These are phyloP conservation scores for Alloscopus bannaensis DNA, from an alignment of 2,888 invertebrate genomes.

Conservation along the genomic window DNA sequence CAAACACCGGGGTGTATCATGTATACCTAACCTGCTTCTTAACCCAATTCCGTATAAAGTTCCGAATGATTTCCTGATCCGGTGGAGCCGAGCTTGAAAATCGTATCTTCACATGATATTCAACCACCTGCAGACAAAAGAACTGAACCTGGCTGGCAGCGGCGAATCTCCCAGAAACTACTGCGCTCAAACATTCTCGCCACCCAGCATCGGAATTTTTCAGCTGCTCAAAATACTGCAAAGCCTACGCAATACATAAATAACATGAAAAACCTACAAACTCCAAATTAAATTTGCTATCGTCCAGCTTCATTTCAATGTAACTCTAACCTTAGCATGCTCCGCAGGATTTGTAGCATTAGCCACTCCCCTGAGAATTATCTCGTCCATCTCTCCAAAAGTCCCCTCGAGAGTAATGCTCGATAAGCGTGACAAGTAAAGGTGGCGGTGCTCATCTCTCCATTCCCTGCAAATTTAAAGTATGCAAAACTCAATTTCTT, in stretches of 20 bases:
- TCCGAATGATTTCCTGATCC: conserved; percentile 75
- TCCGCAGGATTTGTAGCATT: conserved; percentile 32
- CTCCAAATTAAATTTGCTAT: not conserved
- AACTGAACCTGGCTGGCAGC: conserved; percentile 76
- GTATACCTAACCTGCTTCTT: conserved; percentile 73
- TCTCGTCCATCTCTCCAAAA: conserved; percentile 47
- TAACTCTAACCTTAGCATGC: conserved; percentile 50
- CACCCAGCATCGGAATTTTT: conserved; percentile 77
- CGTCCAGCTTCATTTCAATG: not conserved
- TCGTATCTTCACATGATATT: conserved; percentile 76
- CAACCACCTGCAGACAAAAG: conserved; percentile 78
- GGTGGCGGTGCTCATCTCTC: no score
- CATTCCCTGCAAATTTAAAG: no score
- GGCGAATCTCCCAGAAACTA: conserved; percentile 71
- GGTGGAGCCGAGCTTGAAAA: conserved; percentile 73
- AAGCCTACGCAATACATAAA: conserved; percentile 72
- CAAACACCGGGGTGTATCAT: no score
- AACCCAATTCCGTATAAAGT: conserved; percentile 76
- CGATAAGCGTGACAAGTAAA: no score
- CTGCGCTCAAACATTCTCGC: conserved; percentile 76
- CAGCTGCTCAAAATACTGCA: conserved; percentile 77
- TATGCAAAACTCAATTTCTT: no score
- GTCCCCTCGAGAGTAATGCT: no score
- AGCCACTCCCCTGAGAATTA: conserved; percentile 21
- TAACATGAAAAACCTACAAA: not conserved